Percentiles rank a stretch among this genome's conserved stretches.
Evolutionary conservation across 1,140 invertebrate genomes (phyloP).

Genomic region (Drepana arcuata): DNA sequence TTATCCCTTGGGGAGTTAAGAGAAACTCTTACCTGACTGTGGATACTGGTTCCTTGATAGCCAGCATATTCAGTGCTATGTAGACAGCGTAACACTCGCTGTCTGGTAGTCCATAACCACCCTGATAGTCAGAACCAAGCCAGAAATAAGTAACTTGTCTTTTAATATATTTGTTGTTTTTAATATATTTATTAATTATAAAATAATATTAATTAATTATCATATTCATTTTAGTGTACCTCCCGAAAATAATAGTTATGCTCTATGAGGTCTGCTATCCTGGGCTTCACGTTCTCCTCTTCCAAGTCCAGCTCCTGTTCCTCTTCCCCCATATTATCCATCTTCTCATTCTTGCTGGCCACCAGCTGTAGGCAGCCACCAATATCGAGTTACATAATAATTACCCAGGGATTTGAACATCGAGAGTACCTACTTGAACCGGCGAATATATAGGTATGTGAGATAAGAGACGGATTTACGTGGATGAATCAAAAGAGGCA

Average conservation of each 20-base stretch:
- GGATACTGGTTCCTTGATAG: constrained; percentile 67
- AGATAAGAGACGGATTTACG: too few relatives aligned
- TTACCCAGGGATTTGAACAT: too few relatives aligned
- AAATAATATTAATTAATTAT: too few relatives aligned
- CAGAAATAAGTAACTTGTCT: background rate
- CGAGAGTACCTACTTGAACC: too few relatives aligned
- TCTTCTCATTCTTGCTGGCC: constrained; percentile 36
- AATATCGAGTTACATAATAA: too few relatives aligned
- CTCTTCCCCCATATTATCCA: constrained; percentile 45
- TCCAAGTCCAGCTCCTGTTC: constrained; percentile 58
- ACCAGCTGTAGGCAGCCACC: constrained; percentile 34
- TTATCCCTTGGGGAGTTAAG: too few relatives aligned
- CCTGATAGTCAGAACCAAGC: constrained; percentile 32
- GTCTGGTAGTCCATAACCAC: constrained; percentile 74
- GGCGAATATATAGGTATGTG: too few relatives aligned
- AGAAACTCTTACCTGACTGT: constrained; percentile 74
- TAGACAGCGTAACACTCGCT: constrained; percentile 75
- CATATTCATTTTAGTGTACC: too few relatives aligned
- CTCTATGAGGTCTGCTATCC: constrained; percentile 43
- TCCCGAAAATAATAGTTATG: constrained; percentile 56
- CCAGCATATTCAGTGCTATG: constrained; percentile 75
- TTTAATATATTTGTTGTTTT: too few relatives aligned
- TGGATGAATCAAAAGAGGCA: too few relatives aligned
- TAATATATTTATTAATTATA: too few relatives aligned
- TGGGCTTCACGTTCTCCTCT: constrained; percentile 38